Evolutionary conservation across 2,888 invertebrate genomes (phyloP), one percentile per base, ranked within the genome.

Genomic region (Luperina testacea): DNA sequence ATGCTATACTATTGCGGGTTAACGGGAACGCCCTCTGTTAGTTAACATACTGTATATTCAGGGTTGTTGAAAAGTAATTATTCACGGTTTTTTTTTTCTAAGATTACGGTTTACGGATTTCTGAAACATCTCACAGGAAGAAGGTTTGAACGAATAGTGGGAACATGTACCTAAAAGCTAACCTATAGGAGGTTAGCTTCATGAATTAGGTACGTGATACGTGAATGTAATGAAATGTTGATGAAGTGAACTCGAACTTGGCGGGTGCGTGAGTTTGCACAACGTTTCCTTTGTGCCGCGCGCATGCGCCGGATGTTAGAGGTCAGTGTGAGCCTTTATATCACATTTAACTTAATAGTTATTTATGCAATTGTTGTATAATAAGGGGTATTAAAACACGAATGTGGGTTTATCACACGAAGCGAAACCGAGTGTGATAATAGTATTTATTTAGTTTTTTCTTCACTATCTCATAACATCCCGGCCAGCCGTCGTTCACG

Each of bases 231-330:
- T 71, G 83, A 53, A 57, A 57, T 57, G 57, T 69, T 69, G 78
- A 73, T 76, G 70, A 81, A 71, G n/a, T 83, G 85, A 80, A 83
- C 85, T 85, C 81, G 85, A 79, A 79, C 42, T 74, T 71, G 64
- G 65, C 72, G 2, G n/a, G 38, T 32, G 73, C 73, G 32, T 65
- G 71, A 80, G 64, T 61, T 45, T n/a, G 81, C 81, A 51, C 68
- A 64, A 53, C 83, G 70, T 76, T 76, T 76, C 81, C 75, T 84
- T 64, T 75, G 82, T 61, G 72, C 32, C 5, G 42, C 27, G 32
- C 32, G 82, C 27, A 45, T 20, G 81, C 57, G 57, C 71, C 85
- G 85, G 85, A 81, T 64, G n/a, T 13, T 13, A 27, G 69, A 84
- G 82, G 82, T 83, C 85, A 83, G 76, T 76, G 81, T 57, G 65